phyloP scores from a whole-genome alignment of 2,888 invertebrate genomes.

The Macaria notata region DNA sequence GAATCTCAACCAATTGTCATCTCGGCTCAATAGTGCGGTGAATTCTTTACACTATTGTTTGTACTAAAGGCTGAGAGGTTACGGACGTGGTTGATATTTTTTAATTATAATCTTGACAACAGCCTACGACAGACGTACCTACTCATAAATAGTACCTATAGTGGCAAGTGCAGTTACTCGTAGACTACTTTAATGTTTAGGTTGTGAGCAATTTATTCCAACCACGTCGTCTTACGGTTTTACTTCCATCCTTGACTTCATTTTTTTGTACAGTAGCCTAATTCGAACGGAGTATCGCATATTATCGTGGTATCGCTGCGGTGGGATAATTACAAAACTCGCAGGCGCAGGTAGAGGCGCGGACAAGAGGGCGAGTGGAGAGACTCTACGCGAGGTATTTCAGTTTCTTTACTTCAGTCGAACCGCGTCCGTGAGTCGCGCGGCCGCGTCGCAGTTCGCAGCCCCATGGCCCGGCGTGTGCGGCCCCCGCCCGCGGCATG shows the following conservation, averaged over 20 bases:
- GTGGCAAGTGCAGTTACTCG: no score
- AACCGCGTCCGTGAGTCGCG: conserved; percentile 44
- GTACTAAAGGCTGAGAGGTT: no score
- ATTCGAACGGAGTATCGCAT: neutral
- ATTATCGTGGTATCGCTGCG: no score
- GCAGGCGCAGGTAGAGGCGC: conserved; percentile 40
- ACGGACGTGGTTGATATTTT: no score
- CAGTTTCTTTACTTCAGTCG: conserved; percentile 16
- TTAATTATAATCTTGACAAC: no score
- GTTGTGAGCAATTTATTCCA: no score
- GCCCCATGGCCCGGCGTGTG: conserved; percentile 47
- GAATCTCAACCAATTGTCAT: conserved; percentile 11
- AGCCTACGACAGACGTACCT: no score
- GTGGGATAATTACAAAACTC: neutral
- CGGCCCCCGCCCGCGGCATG: conserved; percentile 72
- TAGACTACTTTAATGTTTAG: no score
- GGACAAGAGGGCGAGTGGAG: conserved; percentile 6
- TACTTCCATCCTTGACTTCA: no score
- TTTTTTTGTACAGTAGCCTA: conserved; percentile 1
- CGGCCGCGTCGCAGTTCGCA: conserved; percentile 47
- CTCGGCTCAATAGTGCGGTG: neutral
- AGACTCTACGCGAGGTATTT: neutral
- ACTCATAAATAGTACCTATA: no score
- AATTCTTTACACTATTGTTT: no score
- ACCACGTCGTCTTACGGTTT: no score